These are phyloP conservation scores for Ectropis grisescens DNA, from an alignment of 1,140 invertebrate genomes.

Conservation along the genomic window DNA sequence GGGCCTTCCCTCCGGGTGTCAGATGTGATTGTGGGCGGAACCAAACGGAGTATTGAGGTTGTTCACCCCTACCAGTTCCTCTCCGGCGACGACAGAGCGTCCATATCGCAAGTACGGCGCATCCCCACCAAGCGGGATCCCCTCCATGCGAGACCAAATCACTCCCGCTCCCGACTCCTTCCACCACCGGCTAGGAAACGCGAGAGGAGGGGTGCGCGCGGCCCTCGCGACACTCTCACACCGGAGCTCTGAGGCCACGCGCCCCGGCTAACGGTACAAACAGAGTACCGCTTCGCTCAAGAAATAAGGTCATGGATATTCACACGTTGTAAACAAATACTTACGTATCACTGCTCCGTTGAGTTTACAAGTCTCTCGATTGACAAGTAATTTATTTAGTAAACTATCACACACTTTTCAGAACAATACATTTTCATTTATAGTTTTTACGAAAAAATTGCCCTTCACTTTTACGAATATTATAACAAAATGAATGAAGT, in stretches of 20 bases:
- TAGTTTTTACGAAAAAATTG: too few species aligned
- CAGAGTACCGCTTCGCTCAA: conserved; percentile 57
- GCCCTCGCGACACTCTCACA: conserved; percentile 49
- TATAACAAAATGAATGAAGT: conserved; percentile 50
- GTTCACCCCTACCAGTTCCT: conserved; percentile 67
- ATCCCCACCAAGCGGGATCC: conserved; percentile 68
- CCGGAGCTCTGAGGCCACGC: conserved; percentile 52
- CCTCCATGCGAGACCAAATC: conserved; percentile 66
- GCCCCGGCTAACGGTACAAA: conserved; percentile 55
- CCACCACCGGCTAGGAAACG: conserved; percentile 61
- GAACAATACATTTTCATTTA: too few species aligned
- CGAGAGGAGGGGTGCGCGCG: conserved; percentile 63
- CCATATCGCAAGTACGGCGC: conserved; percentile 56
- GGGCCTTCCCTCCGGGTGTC: too few species aligned
- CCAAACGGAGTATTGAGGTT: conserved; percentile 42
- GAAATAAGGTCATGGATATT: conserved; percentile 66
- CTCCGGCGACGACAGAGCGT: conserved; percentile 47
- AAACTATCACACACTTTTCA: conserved; percentile 11
- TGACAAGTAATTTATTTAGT: conserved; percentile 2
- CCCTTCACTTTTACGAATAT: conserved; percentile 27
- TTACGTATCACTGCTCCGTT: too few species aligned
- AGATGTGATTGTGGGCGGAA: conserved; percentile 42
- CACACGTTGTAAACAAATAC: conserved; percentile 39
- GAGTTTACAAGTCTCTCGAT: too few species aligned
- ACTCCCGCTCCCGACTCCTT: conserved; percentile 67